Base-by-base conservation (phyloP, 2,888 invertebrate genomes). In the Caenorhabditis sp. region DNA sequence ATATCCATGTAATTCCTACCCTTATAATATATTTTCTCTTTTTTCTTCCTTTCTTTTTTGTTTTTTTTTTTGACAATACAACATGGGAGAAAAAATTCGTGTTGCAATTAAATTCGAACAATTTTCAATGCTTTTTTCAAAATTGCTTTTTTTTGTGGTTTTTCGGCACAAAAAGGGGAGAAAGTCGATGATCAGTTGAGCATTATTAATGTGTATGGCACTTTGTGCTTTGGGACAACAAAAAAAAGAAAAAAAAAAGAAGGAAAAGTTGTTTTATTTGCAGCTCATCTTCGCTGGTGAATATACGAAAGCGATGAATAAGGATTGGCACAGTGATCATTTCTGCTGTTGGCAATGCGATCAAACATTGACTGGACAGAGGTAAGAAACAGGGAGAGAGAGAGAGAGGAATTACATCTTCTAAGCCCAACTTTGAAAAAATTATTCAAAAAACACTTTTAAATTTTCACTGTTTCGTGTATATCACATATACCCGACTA, bases 271-370 rank as follows among this genome's bases (percentile, higher is more conserved):
- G 17, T 43, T 52, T 54, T 56, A 25, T 20, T 85, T 92, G 83
- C 92, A 96, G 96, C 93, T 97, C 90, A 95, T 97, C 93, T 97
- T 96, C 93, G 94, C 95, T 91, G 95, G 95, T 88, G 96, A 97
- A 90, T 97, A 96, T 92, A 96, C 96, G 89, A 96, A 95, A 92
- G 96, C 97, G 90, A 97, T 97, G 97, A 95, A 95, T 91, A 95
- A 97, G 92, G 97, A 99, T 91, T 99, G 95, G 95, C 97, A 99
- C 91, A 94, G 94, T 88, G 95, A 95, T 87, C 99, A 99, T 90
- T 97, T 99, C 92, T 95, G 96, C 90, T 97, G 96, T 91, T 95
- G 95, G 95, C 94, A 95, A 90, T 96, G 96, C 90, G 95, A 96
- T 90, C 94, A 95, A 90, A 93, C 94, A 88, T 91, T 96, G 87